A percentile compares a stretch with the other conserved stretches of the same genome.
Evolutionary conservation across 64 coral and sea anemone genomes (phyloP).

Genomic region (Montipora capricornis): DNA sequence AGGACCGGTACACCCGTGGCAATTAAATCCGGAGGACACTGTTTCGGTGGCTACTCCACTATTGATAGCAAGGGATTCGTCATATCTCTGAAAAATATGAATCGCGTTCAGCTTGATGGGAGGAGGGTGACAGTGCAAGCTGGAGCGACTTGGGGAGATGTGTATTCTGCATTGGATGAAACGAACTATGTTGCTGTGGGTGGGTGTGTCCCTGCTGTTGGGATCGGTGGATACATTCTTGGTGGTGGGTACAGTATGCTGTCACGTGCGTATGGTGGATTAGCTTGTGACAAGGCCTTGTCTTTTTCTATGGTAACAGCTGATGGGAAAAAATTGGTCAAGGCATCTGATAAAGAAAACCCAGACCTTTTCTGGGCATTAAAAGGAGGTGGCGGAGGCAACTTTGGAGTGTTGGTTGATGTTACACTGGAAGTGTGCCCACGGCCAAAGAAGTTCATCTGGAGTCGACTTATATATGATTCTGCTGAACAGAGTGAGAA

Average conservation of each 20-base stretch:
- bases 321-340: conserved; percentile 64
- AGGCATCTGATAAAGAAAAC: conserved; percentile 68
- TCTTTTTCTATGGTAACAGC: conserved; percentile 90
- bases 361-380: conserved; percentile 92
- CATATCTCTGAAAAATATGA: conserved; percentile 82
- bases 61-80: conserved; percentile 85
- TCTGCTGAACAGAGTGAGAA: conserved; percentile 68
- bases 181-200: conserved; percentile 83
- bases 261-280: conserved; percentile 87
- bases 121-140: conserved; percentile 52
- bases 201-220: conserved; percentile 87
- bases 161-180: conserved; percentile 71
- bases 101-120: conserved; percentile 48
- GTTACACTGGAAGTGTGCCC: conserved; percentile 76
- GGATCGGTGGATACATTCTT: conserved; percentile 89
- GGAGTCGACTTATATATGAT: conserved; percentile 74
- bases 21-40: conserved; percentile 88
- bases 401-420: conserved; percentile 88
- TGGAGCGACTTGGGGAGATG: conserved; percentile 86
- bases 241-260: conserved; percentile 95
- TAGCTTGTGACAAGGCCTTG: conserved; percentile 87
- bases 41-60: conserved; percentile 89
- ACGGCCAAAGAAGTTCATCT: conserved; percentile 81
- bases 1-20: conserved; percentile 60
- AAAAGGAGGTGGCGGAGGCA: conserved; percentile 87